Evolutionary conservation across 1,140 invertebrate genomes (phyloP).

Genomic region (Epicauta chinensis): DNA sequence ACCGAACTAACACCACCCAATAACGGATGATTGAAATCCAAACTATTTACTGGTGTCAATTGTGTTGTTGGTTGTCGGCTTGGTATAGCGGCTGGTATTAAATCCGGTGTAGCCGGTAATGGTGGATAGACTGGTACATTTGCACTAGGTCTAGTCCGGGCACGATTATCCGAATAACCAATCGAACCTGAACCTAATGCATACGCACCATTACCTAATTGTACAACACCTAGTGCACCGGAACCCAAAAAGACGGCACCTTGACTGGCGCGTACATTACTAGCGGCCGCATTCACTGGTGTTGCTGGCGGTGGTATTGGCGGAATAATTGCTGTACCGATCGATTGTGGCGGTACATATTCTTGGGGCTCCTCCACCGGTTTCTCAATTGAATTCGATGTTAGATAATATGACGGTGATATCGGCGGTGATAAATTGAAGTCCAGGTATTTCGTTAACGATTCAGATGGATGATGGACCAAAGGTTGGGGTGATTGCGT

Average conservation of each 20-base stretch:
- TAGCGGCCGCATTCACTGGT: slow-evolving; percentile 31
- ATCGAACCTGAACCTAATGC: slow-evolving; percentile 30
- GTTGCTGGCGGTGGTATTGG: slow-evolving; percentile 27
- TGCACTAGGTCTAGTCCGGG: slow-evolving; percentile 22
- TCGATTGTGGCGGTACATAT: slow-evolving; percentile 13
- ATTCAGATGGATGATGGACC: too few relatives aligned
- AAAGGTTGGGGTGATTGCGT: too few relatives aligned
- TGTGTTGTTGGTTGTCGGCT: slow-evolving; percentile 18
- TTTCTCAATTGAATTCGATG: slow-evolving; percentile 30
- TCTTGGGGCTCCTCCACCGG: slow-evolving; percentile 30
- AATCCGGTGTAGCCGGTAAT: slow-evolving; percentile 24
- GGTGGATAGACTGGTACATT: slow-evolving; percentile 24
- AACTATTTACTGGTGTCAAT: slow-evolving; percentile 2
- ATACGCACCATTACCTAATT: slow-evolving; percentile 31
- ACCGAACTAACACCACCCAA: slow-evolving; percentile 5
- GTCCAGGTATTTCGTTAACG: background rate
- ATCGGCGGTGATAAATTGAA: slow-evolving; percentile 1
- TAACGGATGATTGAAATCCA: slow-evolving; percentile 13
- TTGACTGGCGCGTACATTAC: slow-evolving; percentile 26
- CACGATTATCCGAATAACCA: slow-evolving; percentile 28
- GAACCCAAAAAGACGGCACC: slow-evolving; percentile 34
- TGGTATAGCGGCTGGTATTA: slow-evolving; percentile 30
- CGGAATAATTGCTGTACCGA: slow-evolving; percentile 30
- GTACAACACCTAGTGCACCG: slow-evolving; percentile 30
- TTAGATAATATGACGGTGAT: background rate